These are phyloP conservation scores for Zaprionus capensis DNA, from an alignment of 1,140 invertebrate genomes.

Conservation along the genomic window DNA sequence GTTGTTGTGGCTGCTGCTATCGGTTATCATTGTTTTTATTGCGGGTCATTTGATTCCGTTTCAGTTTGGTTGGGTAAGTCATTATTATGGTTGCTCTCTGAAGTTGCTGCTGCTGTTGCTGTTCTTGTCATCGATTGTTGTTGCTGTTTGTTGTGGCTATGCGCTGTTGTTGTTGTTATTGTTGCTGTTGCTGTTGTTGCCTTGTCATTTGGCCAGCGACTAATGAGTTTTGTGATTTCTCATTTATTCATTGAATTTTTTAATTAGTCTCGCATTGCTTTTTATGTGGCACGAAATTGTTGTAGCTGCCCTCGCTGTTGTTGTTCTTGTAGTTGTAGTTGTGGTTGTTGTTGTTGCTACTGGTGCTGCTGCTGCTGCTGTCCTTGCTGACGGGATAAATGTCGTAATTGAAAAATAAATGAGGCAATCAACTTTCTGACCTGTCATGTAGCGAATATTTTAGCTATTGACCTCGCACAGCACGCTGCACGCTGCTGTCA, in stretches of 20 bases:
- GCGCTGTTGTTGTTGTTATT: conserved; percentile 33
- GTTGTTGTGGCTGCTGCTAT: conserved; percentile 37
- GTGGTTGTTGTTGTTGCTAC: conserved; percentile 15
- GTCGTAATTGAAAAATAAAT: conserved; percentile 83
- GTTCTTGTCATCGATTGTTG: not conserved
- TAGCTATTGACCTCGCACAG: conserved; percentile 69
- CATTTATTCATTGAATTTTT: conserved; percentile 81
- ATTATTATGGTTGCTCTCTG: conserved; percentile 36
- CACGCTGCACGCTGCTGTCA: not conserved
- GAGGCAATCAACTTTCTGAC: conserved; percentile 81
- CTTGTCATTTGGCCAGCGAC: conserved; percentile 66
- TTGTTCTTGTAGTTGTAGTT: not conserved
- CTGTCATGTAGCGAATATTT: conserved; percentile 79
- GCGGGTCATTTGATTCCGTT: conserved; percentile 50
- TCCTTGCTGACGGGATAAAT: conserved; percentile 63
- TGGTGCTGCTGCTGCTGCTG: conserved; percentile 25
- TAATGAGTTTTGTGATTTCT: conserved; percentile 81
- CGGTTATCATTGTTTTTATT: conserved; percentile 62
- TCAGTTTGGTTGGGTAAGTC: conserved; percentile 37
- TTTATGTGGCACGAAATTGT: conserved; percentile 43
- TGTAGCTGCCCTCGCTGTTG: conserved; percentile 6
- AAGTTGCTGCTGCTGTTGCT: conserved; percentile 26
- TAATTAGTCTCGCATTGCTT: conserved; percentile 75
- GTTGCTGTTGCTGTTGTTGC: conserved; percentile 46
- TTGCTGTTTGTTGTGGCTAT: conserved; percentile 16